A percentile compares a stretch with the other conserved stretches of the same genome.
phyloP scores from a whole-genome alignment of 2,113 vertebrate genomes.

The Phylloscopus trochilus region DNA sequence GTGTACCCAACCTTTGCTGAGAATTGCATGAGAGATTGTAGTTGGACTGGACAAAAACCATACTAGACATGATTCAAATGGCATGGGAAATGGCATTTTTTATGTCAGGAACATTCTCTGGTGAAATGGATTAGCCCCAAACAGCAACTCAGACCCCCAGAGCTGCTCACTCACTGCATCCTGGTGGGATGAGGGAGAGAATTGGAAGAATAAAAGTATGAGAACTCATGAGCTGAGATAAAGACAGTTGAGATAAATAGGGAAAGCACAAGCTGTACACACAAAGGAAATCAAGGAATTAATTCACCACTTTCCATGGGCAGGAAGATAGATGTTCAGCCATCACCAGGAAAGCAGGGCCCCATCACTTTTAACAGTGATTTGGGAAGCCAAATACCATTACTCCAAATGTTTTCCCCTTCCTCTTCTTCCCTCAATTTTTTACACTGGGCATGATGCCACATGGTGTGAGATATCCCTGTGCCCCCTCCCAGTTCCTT shows the following conservation, averaged over 20 bases:
- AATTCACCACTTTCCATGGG: neutral
- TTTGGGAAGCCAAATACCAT: neutral
- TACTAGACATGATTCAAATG: neutral
- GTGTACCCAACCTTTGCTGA: neutral
- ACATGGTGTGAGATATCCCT: neutral
- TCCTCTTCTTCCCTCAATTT: neutral
- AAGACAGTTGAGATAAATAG: neutral
- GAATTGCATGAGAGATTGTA: neutral
- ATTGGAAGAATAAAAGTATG: neutral
- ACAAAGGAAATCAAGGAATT: neutral
- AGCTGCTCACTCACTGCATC: neutral
- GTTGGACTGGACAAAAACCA: neutral
- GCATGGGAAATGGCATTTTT: neutral
- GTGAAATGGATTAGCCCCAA: neutral
- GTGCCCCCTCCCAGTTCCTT: neutral
- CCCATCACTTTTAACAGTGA: too few species aligned
- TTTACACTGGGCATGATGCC: neutral
- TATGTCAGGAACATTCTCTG: neutral
- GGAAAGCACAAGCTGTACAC: neutral
- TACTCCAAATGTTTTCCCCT: accelerated
- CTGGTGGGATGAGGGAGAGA: neutral
- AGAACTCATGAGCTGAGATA: neutral
- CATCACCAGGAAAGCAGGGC: neutral
- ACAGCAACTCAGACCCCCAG: neutral
- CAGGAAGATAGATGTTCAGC: neutral